Evolutionary conservation across 1,140 invertebrate genomes (phyloP), one percentile per base, ranked within the genome.

Genomic region (Polypedilum pembai): DNA sequence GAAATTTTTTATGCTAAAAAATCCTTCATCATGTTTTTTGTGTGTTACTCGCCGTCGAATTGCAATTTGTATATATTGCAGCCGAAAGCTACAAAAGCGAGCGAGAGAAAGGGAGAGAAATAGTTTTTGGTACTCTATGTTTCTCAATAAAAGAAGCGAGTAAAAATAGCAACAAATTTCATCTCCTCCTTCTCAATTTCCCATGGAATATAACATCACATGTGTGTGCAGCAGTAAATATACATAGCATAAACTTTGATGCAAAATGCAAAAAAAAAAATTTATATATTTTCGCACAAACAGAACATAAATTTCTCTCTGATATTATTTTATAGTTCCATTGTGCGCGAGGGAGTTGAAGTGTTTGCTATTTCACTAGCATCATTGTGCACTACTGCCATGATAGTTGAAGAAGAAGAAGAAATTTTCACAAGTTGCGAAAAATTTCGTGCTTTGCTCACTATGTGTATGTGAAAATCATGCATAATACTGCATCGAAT

Each of bases 301-400:
- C 45, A 56, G 45, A 56, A 56, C 45, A 56, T 56, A 56, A 56
- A 56, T 56, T 56, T 56, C 15, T 56, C 45, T 33, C 24, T 33
- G 45, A 56, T 56, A 56, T 56, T 56, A 56, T 56, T 56, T 56
- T 56, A 56, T 56, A 56, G 45, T 56, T 56, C 45, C 45, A 56
- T 56, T 56, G 45, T 56, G n/a, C 45, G 12, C 45, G 45, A 56
- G 45, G 12, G 45, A 56, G 45, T 12, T 56, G 45, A 56, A 56
- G 45, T 56, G 45, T 56, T 56, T 56, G 45, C 12, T 56, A 56
- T 56, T 56, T 56, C n/a, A 12, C 45, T 5, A 56, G 45, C 45
- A 56, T 56, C 45, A 15, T 56, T 56, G 8, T 56, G 45, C 12
- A 56, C n/a, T 3, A 56, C 4, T 56, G 45, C 45, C 3, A 12